phyloP scores from a whole-genome alignment of 2,888 invertebrate species.

The Drosophila greeni region DNA sequence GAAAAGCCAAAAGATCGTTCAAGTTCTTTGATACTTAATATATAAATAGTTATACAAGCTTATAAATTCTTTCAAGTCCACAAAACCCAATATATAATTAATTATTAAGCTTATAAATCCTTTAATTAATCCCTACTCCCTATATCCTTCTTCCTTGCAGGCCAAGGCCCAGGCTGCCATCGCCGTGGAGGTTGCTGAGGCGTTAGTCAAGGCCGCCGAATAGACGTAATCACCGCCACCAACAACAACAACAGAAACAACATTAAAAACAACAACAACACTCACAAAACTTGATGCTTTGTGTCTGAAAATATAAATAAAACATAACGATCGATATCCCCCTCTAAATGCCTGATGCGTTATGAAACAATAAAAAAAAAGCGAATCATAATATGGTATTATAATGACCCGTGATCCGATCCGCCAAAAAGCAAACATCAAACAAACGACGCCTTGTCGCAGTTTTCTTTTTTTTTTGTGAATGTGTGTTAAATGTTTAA shows the following conservation, averaged over 20 bases:
- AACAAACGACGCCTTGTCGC: slow-evolving; percentile 23
- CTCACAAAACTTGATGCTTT: slow-evolving; percentile 43
- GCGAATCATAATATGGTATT: slow-evolving; percentile 59
- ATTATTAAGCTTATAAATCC: neutral
- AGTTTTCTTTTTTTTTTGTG: slow-evolving; percentile 17
- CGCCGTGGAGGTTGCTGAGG: slow-evolving; percentile 96
- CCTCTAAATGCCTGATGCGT: slow-evolving; percentile 39
- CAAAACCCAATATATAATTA: neutral
- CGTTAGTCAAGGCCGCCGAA: slow-evolving; percentile 90
- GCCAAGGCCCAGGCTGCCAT: slow-evolving; percentile 94
- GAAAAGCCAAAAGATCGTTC: too few relatives aligned
- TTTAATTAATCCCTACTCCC: neutral
- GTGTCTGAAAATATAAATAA: slow-evolving; percentile 50
- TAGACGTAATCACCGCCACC: slow-evolving; percentile 76
- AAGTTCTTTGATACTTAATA: neutral
- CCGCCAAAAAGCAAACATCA: slow-evolving; percentile 30
- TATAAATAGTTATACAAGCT: neutral
- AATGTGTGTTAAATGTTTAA: slow-evolving; percentile 29
- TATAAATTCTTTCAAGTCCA: neutral
- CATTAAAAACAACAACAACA: slow-evolving; percentile 8
- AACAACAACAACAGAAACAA: slow-evolving; percentile 12
- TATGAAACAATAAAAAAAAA: slow-evolving; percentile 68
- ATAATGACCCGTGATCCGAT: slow-evolving; percentile 38
- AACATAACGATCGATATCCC: slow-evolving; percentile 50
- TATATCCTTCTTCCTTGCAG: slow-evolving; percentile 78